Evolutionary conservation across 1,140 invertebrate species (phyloP).

Genomic region (Aethina tumida): DNA sequence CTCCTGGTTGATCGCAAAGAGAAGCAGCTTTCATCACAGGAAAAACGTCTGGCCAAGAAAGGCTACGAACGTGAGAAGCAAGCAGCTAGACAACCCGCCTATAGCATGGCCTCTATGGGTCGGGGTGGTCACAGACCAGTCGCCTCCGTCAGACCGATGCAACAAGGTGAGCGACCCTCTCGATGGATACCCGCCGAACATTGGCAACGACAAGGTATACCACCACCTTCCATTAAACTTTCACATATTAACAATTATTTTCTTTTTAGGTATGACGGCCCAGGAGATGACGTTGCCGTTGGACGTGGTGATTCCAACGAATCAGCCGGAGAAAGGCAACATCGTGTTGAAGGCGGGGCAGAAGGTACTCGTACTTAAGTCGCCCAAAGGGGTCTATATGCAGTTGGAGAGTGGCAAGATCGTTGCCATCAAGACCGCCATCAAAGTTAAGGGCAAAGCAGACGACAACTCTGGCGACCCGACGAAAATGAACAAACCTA

Average conservation of each 20-base stretch:
- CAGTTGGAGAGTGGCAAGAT: constrained; percentile 92
- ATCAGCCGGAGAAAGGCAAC: constrained; percentile 73
- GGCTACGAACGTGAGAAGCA: constrained; percentile 93
- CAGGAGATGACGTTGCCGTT: constrained; percentile 87
- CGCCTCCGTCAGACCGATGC: constrained; percentile 41
- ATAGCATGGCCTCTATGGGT: constrained; percentile 44
- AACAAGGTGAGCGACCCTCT: constrained; percentile 19
- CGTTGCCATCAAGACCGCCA: constrained; percentile 80
- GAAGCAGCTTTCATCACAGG: constrained; percentile 87
- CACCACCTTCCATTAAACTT: too few species aligned
- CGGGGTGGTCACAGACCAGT: constrained; percentile 44
- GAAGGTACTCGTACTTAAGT: constrained; percentile 87
- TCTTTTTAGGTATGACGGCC: constrained; percentile 85
- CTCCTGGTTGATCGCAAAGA: constrained; percentile 92
- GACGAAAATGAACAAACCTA: constrained; percentile 11
- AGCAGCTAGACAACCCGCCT: constrained; percentile 56
- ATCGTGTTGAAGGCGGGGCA: constrained; percentile 87
- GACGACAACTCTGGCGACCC: constrained; percentile 36
- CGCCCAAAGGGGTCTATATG: constrained; percentile 92
- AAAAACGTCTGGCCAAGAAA: constrained; percentile 86
- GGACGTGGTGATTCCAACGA: constrained; percentile 90
- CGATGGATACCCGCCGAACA: constrained; percentile 77
- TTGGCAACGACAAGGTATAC: constrained; percentile 84
- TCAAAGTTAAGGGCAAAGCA: constrained; percentile 56
- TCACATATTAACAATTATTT: too few species aligned